Conservation (phyloP, 2,113 vertebrate species). For the Gracilinanus agilis region DNA sequence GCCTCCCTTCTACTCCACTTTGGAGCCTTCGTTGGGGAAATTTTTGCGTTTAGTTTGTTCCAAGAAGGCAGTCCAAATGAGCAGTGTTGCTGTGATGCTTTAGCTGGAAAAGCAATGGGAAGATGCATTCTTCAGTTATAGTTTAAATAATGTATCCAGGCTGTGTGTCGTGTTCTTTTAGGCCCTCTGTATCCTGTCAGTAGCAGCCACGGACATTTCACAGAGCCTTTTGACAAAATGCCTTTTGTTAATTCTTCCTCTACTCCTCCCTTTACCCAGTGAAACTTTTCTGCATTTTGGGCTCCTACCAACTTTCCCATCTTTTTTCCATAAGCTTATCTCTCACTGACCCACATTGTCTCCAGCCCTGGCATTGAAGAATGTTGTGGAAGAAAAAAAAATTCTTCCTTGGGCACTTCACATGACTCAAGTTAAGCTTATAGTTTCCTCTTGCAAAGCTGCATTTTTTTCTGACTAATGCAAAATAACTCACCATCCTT, state of each 20-base stretch:
- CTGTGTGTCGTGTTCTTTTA: neutral
- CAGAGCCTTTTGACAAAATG: neutral
- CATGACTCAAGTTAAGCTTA: conserved; percentile 50
- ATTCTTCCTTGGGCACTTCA: neutral
- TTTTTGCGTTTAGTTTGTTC: neutral
- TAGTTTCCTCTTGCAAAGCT: neutral
- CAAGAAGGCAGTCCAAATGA: neutral
- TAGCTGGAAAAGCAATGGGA: neutral
- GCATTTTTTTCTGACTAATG: neutral
- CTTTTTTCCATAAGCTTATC: neutral
- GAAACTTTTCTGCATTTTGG: neutral
- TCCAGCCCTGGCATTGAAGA: neutral
- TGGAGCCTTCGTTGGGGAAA: neutral
- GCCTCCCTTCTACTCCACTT: neutral
- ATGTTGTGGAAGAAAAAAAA: neutral
- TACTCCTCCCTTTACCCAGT: neutral
- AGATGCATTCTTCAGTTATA: conserved; percentile 71
- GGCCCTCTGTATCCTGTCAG: neutral
- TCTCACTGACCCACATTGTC: neutral
- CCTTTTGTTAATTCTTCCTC: neutral
- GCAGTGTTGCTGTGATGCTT: neutral
- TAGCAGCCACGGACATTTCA: neutral
- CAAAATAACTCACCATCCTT: neutral
- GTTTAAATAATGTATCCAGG: conserved; percentile 63
- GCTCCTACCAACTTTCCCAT: neutral